phyloP scores from a whole-genome alignment of 2,113 vertebrate genomes.

The Limnothrissa miodon region DNA sequence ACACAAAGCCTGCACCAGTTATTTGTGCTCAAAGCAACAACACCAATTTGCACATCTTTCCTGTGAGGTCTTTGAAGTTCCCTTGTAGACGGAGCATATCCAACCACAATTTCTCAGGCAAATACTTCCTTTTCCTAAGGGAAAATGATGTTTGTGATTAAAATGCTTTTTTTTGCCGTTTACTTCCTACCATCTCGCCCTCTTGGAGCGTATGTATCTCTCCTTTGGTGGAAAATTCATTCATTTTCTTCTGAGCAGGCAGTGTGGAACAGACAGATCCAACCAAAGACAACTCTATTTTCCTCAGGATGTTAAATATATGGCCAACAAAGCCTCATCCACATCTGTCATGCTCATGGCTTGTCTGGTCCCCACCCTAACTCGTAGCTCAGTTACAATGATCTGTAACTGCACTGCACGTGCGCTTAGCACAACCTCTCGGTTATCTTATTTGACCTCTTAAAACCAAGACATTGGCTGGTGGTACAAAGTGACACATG shows the following conservation, averaged over 20 bases:
- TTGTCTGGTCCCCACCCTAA: neutral
- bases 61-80: slow-evolving; percentile 32
- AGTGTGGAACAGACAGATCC: slow-evolving; percentile 34
- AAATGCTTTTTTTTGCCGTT: neutral
- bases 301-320: slow-evolving; percentile 61
- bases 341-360: neutral
- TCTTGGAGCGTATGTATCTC: neutral
- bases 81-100: slow-evolving; percentile 15
- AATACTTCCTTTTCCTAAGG: neutral
- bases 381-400: neutral
- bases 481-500: neutral
- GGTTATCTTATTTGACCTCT: neutral
- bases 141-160: slow-evolving; percentile 19
- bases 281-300: slow-evolving; percentile 28
- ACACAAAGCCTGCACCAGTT: slow-evolving; percentile 20
- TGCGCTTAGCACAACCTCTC: neutral
- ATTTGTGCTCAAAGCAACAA: neutral
- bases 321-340: neutral
- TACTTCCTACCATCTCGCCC: neutral
- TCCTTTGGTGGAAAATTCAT: slow-evolving; percentile 22
- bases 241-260: neutral
- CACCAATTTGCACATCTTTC: neutral
- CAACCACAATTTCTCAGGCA: neutral
- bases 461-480: neutral
- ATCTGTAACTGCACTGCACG: neutral